phyloP scores from a whole-genome alignment of 2,888 invertebrate genomes.

The Hybos culiciformis region DNA sequence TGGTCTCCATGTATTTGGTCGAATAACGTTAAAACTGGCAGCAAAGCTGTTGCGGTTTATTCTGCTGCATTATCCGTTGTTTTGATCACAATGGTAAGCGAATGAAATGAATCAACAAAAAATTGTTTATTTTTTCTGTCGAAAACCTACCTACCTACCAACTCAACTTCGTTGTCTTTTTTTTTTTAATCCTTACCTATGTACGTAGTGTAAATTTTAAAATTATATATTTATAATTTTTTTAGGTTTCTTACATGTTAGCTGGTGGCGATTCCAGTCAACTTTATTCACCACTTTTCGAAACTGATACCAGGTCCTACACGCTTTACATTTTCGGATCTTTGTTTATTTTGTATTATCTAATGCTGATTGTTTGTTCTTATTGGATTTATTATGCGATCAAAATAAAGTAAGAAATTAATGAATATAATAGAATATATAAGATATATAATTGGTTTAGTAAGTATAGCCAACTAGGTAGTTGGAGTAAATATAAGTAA shows the following conservation, averaged over 20 bases:
- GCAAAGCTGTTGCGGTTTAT: constrained; percentile 66
- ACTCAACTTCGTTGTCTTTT: too few relatives aligned
- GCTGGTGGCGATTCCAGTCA: constrained; percentile 80
- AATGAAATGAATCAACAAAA: not conserved
- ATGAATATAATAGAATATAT: not conserved
- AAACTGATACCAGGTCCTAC: constrained; percentile 61
- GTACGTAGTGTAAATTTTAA: not conserved
- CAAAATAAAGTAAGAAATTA: constrained; percentile 28
- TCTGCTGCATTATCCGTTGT: constrained; percentile 60
- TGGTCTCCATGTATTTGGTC: constrained; percentile 86
- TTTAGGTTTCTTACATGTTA: constrained; percentile 55
- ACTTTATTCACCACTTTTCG: constrained; percentile 77
- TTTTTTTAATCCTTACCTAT: too few relatives aligned
- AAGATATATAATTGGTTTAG: not conserved
- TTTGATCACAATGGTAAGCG: constrained; percentile 46
- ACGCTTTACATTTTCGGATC: constrained; percentile 58
- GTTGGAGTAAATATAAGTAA: too few relatives aligned
- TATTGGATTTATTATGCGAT: constrained; percentile 31
- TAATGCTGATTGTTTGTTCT: constrained; percentile 40
- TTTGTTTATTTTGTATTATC: constrained; percentile 28
- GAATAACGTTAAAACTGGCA: constrained; percentile 59
- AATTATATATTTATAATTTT: constrained; percentile 21
- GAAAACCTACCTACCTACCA: too few relatives aligned
- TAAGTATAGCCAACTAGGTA: too few relatives aligned
- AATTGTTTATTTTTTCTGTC: too few relatives aligned